Evolutionary conservation across 2,797 vertebrate species (phyloP).

Genomic region (Vultur gryphus): DNA sequence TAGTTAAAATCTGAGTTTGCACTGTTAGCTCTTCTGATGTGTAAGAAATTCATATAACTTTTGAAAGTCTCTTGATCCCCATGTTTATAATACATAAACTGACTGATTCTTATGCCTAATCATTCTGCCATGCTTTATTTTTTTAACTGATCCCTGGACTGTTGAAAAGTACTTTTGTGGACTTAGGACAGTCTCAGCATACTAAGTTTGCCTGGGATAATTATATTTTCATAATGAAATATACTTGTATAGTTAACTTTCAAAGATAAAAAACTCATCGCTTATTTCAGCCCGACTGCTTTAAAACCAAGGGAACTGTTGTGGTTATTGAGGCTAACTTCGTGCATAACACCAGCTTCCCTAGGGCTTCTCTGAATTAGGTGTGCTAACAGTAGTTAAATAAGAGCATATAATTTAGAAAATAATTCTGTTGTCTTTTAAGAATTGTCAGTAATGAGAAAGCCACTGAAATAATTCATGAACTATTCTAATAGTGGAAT

Average conservation of each 20-base stretch:
- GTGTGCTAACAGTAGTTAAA: not conserved
- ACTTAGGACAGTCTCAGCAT: not conserved
- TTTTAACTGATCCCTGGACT: not conserved
- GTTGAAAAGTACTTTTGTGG: not conserved
- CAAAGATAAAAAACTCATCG: not conserved
- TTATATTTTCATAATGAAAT: not conserved
- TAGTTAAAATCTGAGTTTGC: not conserved
- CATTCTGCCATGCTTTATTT: not conserved
- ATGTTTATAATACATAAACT: not conserved
- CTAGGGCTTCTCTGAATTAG: not conserved
- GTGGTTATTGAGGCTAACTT: not conserved
- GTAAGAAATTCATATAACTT: not conserved
- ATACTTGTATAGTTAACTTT: not conserved
- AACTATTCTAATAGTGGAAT: not conserved
- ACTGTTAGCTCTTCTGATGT: not conserved
- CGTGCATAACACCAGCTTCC: not conserved
- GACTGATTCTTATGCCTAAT: not conserved
- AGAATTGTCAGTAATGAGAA: not conserved
- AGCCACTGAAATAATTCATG: not conserved
- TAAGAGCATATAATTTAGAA: not conserved
- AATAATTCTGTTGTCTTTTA: not conserved
- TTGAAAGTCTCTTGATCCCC: not conserved
- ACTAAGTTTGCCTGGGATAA: not conserved
- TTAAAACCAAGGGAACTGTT: not conserved
- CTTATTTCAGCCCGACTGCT: not conserved